Evolutionary conservation across 2,797 vertebrate genomes (phyloP).

Genomic region (Hoplostethus mediterraneus): DNA sequence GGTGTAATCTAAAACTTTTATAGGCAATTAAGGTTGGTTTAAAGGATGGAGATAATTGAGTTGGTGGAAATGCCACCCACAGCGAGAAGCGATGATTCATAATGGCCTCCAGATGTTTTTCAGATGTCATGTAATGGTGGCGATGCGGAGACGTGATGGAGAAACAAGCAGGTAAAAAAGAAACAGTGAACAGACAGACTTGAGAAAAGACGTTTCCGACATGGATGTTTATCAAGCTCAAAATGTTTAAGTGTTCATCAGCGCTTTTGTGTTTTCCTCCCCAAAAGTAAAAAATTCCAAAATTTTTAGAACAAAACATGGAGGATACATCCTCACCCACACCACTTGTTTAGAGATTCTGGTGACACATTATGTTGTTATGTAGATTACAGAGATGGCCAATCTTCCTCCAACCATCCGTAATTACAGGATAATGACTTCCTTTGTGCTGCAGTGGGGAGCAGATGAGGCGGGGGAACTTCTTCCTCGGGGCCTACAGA

Average conservation of each 20-base stretch:
- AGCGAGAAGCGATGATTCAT: constrained; percentile 61
- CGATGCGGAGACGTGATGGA: constrained; percentile 40
- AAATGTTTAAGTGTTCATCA: too few species aligned
- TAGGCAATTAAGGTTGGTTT: constrained; percentile 34
- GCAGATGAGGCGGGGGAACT: constrained; percentile 27
- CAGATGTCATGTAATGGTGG: constrained; percentile 19
- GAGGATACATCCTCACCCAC: background rate
- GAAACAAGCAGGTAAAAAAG: constrained; percentile 61
- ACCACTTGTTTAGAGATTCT: constrained; percentile 39
- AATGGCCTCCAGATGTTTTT: constrained; percentile 77
- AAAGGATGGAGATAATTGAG: constrained; percentile 63
- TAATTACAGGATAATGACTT: constrained; percentile 74
- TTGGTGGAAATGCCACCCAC: constrained; percentile 74
- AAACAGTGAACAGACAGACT: background rate
- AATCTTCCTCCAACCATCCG: constrained; percentile 51
- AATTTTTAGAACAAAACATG: background rate
- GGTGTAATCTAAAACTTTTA: constrained; percentile 40
- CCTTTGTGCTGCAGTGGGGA: constrained; percentile 61
- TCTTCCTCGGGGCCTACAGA: constrained; percentile 44
- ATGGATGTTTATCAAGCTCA: too few species aligned
- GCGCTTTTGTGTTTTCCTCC: background rate
- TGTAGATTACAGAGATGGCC: constrained; percentile 64
- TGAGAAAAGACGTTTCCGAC: too few species aligned
- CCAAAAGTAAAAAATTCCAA: too few species aligned
- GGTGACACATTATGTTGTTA: constrained; percentile 43